Base-by-base conservation (phyloP, 2,797 vertebrate species). In the Novumbra hubbsi region DNA sequence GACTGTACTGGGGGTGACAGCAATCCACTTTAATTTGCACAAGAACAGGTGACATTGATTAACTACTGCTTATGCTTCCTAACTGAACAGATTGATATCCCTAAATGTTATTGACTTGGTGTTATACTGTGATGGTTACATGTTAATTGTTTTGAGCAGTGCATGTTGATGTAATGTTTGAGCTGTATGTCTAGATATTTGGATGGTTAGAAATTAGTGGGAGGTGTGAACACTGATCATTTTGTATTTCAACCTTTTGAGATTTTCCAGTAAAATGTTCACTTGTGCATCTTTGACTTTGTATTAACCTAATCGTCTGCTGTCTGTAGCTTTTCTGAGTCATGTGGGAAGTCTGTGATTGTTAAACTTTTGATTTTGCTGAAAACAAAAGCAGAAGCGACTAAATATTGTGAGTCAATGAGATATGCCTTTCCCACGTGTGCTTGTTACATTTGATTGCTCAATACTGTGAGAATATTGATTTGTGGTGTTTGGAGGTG, bases 201-300 rank as follows among this genome's bases (percentile, higher is more conserved):
- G 32, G 45, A 71, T 75, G n/a, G 71, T 50, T 62, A 69, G 21
- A 50, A 45, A 38, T 38, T 57, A 73, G 34, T 27, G 68, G 75
- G 55, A 65, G 21, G 64, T 66, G 28, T 66, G 30, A 19, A 19
- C 30, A 73, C 71, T n/a, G 79, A 68, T 75, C 24, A 4, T 83
- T 72, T 79, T 79, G 64, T 66, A 14, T 75, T 78, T 49, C 68
- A 32, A 72, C 19, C 73, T 76, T 74, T 72, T 27, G 57, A 62
- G 63, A 19, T 65, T 66, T 66, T 15, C 28, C 28, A 32, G 64
- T 32, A 66, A 66, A 38, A 19, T 17, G 2, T n/a, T 52, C 45
- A 17, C 75, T 34, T 72, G 79, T 60, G 73, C 63, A 52, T 80
- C 38, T 45, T 49, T 78, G 81, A 81, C 72, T 73, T 73, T 80